Evolutionary conservation across 2,797 vertebrate species (phyloP).

Genomic region (Mycteria americana): DNA sequence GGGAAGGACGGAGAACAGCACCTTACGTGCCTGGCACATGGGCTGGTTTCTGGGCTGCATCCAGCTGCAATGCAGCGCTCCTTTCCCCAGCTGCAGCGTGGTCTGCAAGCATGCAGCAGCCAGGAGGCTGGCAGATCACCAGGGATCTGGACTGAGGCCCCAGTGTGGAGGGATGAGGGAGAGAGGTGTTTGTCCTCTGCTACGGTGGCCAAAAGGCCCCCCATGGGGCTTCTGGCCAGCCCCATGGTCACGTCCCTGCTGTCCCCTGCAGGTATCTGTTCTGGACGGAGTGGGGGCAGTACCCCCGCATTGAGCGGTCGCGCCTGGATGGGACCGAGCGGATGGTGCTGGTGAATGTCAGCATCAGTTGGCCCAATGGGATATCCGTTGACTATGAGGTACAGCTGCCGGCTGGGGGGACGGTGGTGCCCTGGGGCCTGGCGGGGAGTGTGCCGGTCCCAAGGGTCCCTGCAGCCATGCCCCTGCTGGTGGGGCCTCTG

Average conservation of each 20-base stretch:
- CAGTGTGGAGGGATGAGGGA: accelerated
- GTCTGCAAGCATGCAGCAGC: accelerated
- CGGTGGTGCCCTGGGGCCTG: accelerated
- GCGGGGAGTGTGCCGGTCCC: accelerated
- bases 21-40: accelerated
- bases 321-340: constrained; percentile 90
- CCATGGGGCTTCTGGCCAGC: neutral
- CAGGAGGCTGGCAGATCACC: neutral
- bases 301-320: constrained; percentile 93
- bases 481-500: neutral
- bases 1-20: neutral
- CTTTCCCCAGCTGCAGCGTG: neutral
- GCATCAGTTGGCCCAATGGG: constrained; percentile 98
- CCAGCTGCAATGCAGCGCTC: neutral
- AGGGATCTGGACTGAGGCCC: neutral
- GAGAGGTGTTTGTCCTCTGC: neutral
- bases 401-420: neutral
- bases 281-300: constrained; percentile 99
- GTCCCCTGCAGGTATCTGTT: constrained; percentile 86
- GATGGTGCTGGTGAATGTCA: constrained; percentile 88
- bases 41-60: neutral
- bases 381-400: constrained; percentile 97
- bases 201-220: neutral
- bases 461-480: accelerated
- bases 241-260: neutral